Percentiles rank a stretch among this genome's conserved stretches.
Conservation (phyloP, 2,797 vertebrate genomes). For the Bucorvus abyssinicus region DNA sequence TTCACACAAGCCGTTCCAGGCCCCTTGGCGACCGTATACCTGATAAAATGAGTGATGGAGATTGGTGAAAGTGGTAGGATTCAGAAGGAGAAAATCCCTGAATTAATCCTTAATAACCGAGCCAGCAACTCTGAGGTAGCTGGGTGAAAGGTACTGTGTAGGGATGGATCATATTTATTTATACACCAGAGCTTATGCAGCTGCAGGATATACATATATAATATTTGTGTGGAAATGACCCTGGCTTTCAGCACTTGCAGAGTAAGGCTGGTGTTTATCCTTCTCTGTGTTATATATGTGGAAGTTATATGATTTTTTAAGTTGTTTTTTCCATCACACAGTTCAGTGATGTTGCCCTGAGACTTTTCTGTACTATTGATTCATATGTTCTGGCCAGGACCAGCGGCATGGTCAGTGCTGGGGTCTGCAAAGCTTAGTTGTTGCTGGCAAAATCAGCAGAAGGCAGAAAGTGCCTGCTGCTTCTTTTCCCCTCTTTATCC, state of each 20-base stretch:
- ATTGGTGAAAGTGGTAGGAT: neutral
- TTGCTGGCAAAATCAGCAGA: neutral
- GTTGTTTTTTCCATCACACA: neutral
- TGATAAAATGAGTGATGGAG: neutral
- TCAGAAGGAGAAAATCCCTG: neutral
- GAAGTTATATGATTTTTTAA: neutral
- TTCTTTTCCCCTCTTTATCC: neutral
- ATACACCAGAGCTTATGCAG: neutral
- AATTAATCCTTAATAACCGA: neutral
- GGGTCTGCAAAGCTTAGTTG: neutral
- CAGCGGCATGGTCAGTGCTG: neutral
- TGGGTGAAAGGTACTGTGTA: neutral
- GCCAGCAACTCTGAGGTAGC: neutral
- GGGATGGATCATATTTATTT: neutral
- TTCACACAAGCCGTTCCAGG: neutral
- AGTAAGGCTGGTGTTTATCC: neutral
- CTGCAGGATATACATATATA: neutral
- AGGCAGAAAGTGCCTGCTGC: neutral
- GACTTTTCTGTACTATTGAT: neutral
- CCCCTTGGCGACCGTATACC: neutral
- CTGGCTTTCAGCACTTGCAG: neutral
- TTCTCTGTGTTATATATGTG: neutral
- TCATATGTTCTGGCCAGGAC: neutral
- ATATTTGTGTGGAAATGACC: neutral
- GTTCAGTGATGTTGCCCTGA: neutral